phyloP scores from a whole-genome alignment of 2,888 invertebrate genomes.

The Unio pictorum region DNA sequence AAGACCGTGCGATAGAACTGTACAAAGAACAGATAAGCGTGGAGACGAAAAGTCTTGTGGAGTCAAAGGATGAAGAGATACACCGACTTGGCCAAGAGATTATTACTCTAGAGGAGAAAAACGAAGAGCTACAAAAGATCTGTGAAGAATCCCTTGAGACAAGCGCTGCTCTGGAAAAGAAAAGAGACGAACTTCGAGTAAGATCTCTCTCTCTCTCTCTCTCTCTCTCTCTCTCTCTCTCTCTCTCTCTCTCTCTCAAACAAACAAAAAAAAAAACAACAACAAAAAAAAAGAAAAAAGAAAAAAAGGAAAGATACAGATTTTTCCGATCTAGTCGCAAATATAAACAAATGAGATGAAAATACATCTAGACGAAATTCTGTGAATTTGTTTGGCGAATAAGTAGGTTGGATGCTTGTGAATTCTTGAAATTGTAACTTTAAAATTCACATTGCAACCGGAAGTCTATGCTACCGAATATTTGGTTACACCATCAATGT shows the following conservation, averaged over 20 bases:
- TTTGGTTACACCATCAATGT: no score
- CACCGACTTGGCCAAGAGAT: slow-evolving; percentile 33
- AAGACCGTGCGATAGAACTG: slow-evolving; percentile 39
- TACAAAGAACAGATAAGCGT: slow-evolving; percentile 39
- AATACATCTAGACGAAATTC: no score
- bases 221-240: no score
- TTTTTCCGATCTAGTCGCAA: neutral
- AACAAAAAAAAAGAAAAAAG: no score
- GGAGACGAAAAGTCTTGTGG: slow-evolving; percentile 39
- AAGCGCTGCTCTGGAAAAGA: slow-evolving; percentile 39
- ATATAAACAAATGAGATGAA: neutral
- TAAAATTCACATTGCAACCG: no score
- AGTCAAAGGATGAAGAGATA: slow-evolving; percentile 36
- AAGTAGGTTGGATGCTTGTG: no score
- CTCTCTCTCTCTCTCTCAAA: neutral
- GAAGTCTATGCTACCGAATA: no score
- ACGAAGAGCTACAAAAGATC: slow-evolving; percentile 43
- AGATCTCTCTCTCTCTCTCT: neutral
- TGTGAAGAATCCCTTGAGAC: slow-evolving; percentile 44
- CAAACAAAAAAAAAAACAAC: no score
- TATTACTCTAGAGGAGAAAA: slow-evolving; percentile 27
- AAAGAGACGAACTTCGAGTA: slow-evolving; percentile 49
- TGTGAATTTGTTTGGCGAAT: no score
- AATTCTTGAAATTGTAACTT: no score
- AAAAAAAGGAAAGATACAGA: neutral